phyloP scores from a whole-genome alignment of 2,113 vertebrate species.

The Heterochromis multidens region DNA sequence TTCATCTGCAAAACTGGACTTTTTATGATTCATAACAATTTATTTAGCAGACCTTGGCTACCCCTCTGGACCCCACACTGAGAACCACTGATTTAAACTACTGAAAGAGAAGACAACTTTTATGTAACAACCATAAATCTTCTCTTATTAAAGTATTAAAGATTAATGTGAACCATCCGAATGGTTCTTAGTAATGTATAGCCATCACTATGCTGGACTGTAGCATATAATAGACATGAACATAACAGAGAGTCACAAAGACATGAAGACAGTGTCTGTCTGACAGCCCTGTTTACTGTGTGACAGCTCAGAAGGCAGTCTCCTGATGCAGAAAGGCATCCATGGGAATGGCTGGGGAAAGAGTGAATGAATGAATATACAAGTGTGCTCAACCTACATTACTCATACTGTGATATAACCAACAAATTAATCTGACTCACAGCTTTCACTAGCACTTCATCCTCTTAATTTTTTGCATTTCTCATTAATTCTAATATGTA shows the following conservation, averaged over 20 bases:
- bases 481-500: not conserved
- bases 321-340: constrained; percentile 34
- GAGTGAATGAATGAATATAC: constrained; percentile 15
- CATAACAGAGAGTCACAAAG: not conserved
- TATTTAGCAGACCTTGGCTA: not conserved
- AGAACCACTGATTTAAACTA: not conserved
- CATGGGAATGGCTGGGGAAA: constrained; percentile 1
- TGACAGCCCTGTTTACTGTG: constrained; percentile 1
- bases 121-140: not conserved
- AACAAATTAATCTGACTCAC: not conserved
- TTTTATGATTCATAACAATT: not conserved
- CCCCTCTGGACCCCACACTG: not conserved
- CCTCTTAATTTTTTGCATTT: not conserved
- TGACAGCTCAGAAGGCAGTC: not conserved
- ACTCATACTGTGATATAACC: not conserved
- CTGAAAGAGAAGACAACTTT: not conserved
- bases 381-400: not conserved
- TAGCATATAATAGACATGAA: not conserved
- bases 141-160: not conserved
- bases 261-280: not conserved
- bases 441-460: not conserved
- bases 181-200: not conserved
- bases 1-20: not conserved
- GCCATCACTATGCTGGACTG: not conserved
- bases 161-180: not conserved